Evolutionary conservation across 2,113 vertebrate genomes (phyloP).

Genomic region (Micromys minutus): DNA sequence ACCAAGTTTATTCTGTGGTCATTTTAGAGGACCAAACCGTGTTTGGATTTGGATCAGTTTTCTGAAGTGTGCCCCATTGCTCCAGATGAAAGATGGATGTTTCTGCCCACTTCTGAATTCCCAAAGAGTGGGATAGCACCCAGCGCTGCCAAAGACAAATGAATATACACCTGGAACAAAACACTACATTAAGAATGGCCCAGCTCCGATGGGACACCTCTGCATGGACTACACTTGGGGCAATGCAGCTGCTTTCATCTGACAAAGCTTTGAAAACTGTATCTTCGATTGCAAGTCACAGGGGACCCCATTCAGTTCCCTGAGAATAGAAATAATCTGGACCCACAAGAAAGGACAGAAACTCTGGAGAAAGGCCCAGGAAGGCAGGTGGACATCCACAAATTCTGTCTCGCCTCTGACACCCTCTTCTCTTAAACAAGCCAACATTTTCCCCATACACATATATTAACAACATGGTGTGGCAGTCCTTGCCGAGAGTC

Average conservation of each 20-base stretch:
- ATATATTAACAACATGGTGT: not conserved
- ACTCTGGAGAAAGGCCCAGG: not conserved
- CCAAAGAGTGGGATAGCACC: not conserved
- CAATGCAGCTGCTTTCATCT: not conserved
- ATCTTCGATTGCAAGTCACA: slow-evolving; percentile 3
- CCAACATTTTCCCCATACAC: not conserved
- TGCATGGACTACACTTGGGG: not conserved
- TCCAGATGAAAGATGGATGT: not conserved
- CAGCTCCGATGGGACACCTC: not conserved
- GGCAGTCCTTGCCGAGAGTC: not conserved
- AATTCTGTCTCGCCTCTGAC: not conserved
- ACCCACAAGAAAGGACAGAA: not conserved
- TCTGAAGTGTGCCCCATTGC: not conserved
- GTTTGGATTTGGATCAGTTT: not conserved
- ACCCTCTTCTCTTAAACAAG: not conserved
- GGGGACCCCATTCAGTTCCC: not conserved
- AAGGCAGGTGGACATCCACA: not conserved
- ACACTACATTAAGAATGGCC: not conserved
- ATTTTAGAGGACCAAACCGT: not conserved
- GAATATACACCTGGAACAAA: not conserved
- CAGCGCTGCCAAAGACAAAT: not conserved
- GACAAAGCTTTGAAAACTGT: not conserved
- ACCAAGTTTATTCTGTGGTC: not conserved
- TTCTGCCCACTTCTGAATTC: not conserved
- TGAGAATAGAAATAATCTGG: not conserved